Percentiles rank a stretch among this genome's conserved stretches.
These are phyloP conservation scores for Fulica atra DNA, from an alignment of 2,113 vertebrate genomes.

Conservation along the genomic window DNA sequence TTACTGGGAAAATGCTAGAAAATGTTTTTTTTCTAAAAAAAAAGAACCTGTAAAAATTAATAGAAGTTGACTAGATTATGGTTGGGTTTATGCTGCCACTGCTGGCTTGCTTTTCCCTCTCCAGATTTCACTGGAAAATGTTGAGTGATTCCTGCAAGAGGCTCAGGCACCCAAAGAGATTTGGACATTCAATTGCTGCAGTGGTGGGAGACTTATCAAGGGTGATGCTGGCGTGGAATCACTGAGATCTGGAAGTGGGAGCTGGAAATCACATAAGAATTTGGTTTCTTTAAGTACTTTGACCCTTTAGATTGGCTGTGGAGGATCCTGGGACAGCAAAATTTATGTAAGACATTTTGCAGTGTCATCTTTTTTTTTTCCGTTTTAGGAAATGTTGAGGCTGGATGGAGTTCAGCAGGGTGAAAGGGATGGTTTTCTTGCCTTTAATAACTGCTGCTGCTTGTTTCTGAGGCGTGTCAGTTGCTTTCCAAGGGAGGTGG, in stretches of 20 bases:
- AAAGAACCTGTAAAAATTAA: neutral
- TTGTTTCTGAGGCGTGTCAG: neutral
- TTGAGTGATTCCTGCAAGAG: neutral
- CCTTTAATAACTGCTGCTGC: neutral
- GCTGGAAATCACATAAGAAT: neutral
- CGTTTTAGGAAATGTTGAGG: constrained; percentile 14
- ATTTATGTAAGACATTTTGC: constrained; percentile 23
- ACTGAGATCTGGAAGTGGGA: neutral
- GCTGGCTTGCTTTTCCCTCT: neutral
- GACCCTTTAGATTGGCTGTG: neutral
- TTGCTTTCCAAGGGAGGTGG: neutral
- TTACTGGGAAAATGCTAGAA: neutral
- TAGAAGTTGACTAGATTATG: neutral
- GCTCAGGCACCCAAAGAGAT: neutral
- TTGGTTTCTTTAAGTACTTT: constrained; percentile 19
- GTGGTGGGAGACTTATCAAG: neutral
- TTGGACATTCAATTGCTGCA: neutral
- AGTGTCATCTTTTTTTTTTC: constrained; percentile 16
- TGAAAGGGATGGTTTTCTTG: neutral
- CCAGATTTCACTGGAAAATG: neutral
- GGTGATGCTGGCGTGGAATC: neutral
- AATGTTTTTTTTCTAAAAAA: neutral
- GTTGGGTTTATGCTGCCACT: neutral
- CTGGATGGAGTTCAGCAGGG: neutral
- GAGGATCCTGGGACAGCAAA: neutral